Evolutionary conservation across 2,797 vertebrate genomes (phyloP).

Genomic region (Sebastolobus alascanus): DNA sequence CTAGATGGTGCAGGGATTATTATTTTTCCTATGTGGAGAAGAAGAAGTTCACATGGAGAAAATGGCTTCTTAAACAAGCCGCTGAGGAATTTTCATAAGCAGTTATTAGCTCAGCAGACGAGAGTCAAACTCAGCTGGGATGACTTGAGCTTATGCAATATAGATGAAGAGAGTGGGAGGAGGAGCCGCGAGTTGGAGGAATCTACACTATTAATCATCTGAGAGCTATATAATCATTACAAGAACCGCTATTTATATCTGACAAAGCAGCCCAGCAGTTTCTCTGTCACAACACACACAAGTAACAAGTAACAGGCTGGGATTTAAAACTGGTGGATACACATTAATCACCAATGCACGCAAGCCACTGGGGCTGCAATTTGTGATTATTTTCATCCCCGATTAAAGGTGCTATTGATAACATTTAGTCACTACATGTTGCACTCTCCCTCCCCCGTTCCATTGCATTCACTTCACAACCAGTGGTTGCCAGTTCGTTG

Average conservation of each 20-base stretch:
- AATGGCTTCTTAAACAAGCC: conserved; percentile 49
- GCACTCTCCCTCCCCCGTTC: no score
- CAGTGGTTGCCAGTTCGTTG: no score
- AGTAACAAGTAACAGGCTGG: not conserved
- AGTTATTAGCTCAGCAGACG: conserved; percentile 48
- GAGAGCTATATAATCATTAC: conserved; percentile 55
- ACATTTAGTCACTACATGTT: no score
- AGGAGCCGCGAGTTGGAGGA: conserved; percentile 47
- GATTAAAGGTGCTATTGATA: no score
- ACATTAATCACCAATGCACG: conserved; percentile 1
- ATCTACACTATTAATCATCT: conserved; percentile 55
- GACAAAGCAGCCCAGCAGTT: conserved; percentile 25
- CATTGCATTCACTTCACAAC: no score
- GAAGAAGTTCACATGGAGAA: conserved; percentile 31
- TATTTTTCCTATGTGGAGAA: conserved; percentile 5
- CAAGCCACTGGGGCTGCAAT: not conserved
- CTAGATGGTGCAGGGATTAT: conserved; percentile 70
- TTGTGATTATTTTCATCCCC: not conserved
- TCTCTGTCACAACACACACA: conserved; percentile 25
- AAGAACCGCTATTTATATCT: conserved; percentile 63
- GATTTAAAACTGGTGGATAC: conserved; percentile 13
- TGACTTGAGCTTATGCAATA: conserved; percentile 35
- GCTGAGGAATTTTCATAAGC: conserved; percentile 41
- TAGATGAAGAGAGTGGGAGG: conserved; percentile 38
- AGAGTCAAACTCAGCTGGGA: conserved; percentile 39